Base-by-base conservation (phyloP, 2,113 vertebrate genomes). In the Oceanites oceanicus region DNA sequence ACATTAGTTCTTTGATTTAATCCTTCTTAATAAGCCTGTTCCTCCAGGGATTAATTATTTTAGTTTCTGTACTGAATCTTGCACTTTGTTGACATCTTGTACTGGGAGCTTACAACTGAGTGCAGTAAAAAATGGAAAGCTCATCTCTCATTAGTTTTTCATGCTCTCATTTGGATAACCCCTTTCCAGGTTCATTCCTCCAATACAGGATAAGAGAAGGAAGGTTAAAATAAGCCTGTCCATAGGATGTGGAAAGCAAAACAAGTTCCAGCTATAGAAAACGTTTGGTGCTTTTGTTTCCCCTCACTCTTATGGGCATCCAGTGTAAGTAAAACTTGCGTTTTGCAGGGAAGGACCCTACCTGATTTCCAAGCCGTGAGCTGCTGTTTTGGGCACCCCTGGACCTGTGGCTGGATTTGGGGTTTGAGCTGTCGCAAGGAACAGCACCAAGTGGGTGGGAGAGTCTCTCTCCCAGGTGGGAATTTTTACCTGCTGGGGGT, bases 11-110 rank as follows among this genome's bases (percentile, higher is more conserved):
- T 97, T 96, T 97, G 92, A 97, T 97, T 95, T 97, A 97, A 97
- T 97, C 91, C 91, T 92, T 94, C 91, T 94, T 97, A 97, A 97
- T 97, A 96, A 97, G 95, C 81, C 66, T 85, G 7, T 97, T 97
- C 95, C 94, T 97, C 96, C 86, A 87, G 97, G 97, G 96, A 96
- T 96, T 97, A 97, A 97, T 97, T 97, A 97, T 97, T 97, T 95
- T 90, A 38, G 94, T 94, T 97, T 91, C 78, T 94, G 80, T 95
- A 95, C 91, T 95, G 86, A 94, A 91, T 94, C 84, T 96, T 97
- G 96, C 95, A 92, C 92, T 97, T 97, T 96, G 95, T 97, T 97
- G 96, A 97, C 97, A 95, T 97, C 95, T 95, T 95, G 94, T 96
- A 92, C 92, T 75, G 72, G 50, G 92, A 96, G 52, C 61, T 47